Conservation (phyloP, 2,888 invertebrate species). For the Serripes groenlandicus region DNA sequence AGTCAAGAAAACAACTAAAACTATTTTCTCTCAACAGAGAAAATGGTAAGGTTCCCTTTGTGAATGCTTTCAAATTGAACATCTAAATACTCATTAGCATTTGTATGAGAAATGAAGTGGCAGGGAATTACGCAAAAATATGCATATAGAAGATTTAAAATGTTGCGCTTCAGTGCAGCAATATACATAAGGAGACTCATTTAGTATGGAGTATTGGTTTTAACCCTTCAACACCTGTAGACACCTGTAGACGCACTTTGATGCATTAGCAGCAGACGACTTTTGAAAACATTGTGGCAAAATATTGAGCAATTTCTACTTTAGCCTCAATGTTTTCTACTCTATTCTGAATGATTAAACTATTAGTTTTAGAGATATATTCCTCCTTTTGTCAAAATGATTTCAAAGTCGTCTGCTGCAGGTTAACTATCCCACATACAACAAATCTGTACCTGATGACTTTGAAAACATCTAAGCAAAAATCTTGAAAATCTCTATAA, state of each 20-base stretch:
- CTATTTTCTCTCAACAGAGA: no score
- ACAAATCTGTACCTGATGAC: not conserved
- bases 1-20: no score
- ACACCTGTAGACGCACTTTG: not conserved
- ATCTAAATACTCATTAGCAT: slow-evolving; percentile 7
- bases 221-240: not conserved
- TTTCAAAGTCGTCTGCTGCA: not conserved
- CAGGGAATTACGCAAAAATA: not conserved
- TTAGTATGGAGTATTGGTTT: no score
- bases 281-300: not conserved
- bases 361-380: not conserved
- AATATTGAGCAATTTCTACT: not conserved
- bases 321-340: not conserved
- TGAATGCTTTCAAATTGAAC: not conserved
- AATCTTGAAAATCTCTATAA: no score
- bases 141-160: not conserved
- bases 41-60: no score
- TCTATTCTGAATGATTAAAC: not conserved
- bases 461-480: no score
- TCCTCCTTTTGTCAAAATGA: not conserved
- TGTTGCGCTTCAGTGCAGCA: not conserved
- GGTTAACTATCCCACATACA: not conserved
- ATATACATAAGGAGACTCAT: not conserved
- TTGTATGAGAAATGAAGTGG: not conserved
- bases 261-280: not conserved